phyloP scores from a whole-genome alignment of 1,140 invertebrate species.

The Trachymyrmex cornetzi region DNA sequence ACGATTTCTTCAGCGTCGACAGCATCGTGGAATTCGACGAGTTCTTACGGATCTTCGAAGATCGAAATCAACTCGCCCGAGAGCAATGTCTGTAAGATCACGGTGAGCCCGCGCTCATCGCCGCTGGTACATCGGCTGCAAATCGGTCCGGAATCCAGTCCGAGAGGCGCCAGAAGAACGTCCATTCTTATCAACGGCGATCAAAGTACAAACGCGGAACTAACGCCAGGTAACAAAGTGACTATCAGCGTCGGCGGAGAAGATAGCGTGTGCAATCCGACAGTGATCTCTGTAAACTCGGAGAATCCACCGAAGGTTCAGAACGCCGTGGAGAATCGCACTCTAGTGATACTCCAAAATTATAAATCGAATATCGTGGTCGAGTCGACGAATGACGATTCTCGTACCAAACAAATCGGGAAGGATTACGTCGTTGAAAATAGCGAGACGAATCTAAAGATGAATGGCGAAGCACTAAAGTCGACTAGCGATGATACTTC shows the following conservation, averaged over 20 bases:
- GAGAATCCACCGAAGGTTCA: conserved; percentile 76
- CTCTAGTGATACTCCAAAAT: conserved; percentile 85
- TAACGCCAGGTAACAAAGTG: conserved; percentile 85
- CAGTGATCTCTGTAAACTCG: conserved; percentile 84
- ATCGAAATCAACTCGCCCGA: conserved; percentile 80
- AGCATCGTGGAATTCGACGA: conserved; percentile 73
- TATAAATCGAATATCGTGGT: conserved; percentile 85
- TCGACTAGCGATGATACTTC: background rate
- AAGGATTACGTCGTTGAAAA: background rate
- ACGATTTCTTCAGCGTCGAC: conserved; percentile 62
- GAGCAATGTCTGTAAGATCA: conserved; percentile 85
- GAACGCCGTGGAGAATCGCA: conserved; percentile 81
- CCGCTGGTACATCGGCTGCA: conserved; percentile 88
- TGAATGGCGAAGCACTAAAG: background rate
- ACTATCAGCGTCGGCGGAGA: conserved; percentile 86
- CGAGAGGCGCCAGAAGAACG: conserved; percentile 88
- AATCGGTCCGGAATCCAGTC: conserved; percentile 83
- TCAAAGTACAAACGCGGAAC: conserved; percentile 89
- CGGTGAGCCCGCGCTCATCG: conserved; percentile 82
- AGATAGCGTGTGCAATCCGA: conserved; percentile 84
- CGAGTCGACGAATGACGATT: conserved; percentile 65
- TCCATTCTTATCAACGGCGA: conserved; percentile 92
- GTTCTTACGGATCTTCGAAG: conserved; percentile 74
- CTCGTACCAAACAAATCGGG: conserved; percentile 38
- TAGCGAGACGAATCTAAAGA: conserved; percentile 16